A percentile compares a stretch with the other conserved stretches of the same genome.
phyloP scores from a whole-genome alignment of 1,140 invertebrate species.

The Platyscapa corneri region DNA sequence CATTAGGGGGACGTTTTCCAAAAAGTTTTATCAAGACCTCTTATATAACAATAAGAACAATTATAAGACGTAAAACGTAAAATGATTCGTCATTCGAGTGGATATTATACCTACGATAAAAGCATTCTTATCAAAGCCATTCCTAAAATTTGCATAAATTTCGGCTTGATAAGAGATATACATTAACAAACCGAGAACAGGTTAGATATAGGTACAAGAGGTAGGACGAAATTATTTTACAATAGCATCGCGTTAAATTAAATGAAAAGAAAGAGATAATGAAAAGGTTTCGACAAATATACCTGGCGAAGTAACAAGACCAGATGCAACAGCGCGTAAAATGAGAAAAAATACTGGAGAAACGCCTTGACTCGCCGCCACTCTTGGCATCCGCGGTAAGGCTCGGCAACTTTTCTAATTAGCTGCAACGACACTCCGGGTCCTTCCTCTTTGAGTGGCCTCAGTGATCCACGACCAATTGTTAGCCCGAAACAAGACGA shows the following conservation, averaged over 20 bases:
- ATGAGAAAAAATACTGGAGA: conserved; percentile 13
- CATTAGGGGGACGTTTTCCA: too few species aligned
- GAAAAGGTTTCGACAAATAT: conserved; percentile 18
- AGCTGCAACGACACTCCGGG: conserved; percentile 19
- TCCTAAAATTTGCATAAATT: too few species aligned
- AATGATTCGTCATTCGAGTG: too few species aligned
- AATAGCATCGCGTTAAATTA: neutral
- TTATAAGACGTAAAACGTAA: too few species aligned
- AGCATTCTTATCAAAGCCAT: too few species aligned
- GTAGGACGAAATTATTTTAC: neutral
- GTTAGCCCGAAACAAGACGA: neutral
- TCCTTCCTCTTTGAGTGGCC: neutral
- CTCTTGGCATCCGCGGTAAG: neutral
- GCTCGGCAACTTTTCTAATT: conserved; percentile 24
- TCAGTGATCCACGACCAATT: conserved; percentile 22
- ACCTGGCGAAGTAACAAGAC: conserved; percentile 23
- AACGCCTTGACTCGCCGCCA: neutral
- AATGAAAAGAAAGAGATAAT: conserved; percentile 8
- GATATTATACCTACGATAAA: too few species aligned
- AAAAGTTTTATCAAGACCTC: too few species aligned
- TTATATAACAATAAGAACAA: too few species aligned
- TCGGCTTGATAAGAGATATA: too few species aligned
- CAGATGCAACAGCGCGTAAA: conserved; percentile 20
- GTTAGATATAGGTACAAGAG: neutral
- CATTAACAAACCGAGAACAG: too few species aligned